Evolutionary conservation across 2,113 vertebrate genomes (phyloP), one percentile per base, ranked within the genome.

Genomic region (Archocentrus centrarchus): DNA sequence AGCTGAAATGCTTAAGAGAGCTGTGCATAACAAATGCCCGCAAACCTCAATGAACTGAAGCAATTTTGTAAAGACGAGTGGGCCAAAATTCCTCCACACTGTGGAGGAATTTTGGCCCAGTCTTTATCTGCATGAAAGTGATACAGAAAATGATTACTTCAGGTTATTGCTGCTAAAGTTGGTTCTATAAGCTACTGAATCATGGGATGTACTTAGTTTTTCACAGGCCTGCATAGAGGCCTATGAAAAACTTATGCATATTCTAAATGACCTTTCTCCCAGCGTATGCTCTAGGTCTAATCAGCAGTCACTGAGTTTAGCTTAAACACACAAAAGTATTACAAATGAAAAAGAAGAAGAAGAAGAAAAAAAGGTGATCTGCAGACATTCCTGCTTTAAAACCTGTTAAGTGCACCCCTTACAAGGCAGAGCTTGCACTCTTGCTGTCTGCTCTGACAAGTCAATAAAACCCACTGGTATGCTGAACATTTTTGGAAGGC

Each of bases 401-500:
- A 92, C 81, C 81, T 90, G 85, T 75, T 89, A 79, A 80, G 79
- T 92, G 88, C 81, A 88, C 92, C 91, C 91, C 91, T 95, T 93
- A 93, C 94, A 95, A 95, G 95, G 94, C 91, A 94, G 92, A 95
- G 93, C 94, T 88, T 92, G 93, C 93, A 89, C 89, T 87, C 81
- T n/a, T 8, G 84, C 91, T 92, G 93, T 95, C 93, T 95, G 95
- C 95, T 95, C 94, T 92, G 91, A 96, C 96, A 96, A 95, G 96
- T 96, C 95, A 95, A 95, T 94, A 96, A 95, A 96, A 95, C 90
- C 90, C 94, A 82, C 93, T 95, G 95, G 96, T 95, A 96, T 96
- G 96, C 94, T 79, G 93, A 95, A 94, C 86, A 96, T 96, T 95
- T 95, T 95, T 92, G 94, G 93, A 95, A 95, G 93, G 91, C 89